Evolutionary conservation across 2,888 invertebrate genomes (phyloP), one percentile per base, ranked within the genome.

Genomic region (Pardosa pseudoannulata): DNA sequence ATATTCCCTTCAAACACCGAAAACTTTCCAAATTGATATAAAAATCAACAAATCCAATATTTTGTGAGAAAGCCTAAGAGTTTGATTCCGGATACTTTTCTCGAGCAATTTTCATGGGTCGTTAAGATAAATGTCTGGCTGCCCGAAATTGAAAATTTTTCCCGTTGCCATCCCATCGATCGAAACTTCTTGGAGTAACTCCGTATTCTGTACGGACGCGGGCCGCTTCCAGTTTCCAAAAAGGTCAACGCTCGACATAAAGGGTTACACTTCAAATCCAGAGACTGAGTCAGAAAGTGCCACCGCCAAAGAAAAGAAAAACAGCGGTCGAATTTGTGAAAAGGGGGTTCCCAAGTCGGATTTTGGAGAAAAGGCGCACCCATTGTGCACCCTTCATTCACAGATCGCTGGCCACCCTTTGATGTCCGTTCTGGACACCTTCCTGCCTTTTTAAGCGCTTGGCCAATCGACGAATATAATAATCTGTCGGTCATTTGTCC

Each of bases 401-500:
- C 83, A 85, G 83, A 85, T 73, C 78, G 83, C 83, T 85, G 78
- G 50, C 19, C 73, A 31, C 46, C 83, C 36, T 85, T 85, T 73
- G 83, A 85, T 65, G 73, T 75, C 76, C 76, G 82, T 83, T 83
- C 82, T 72, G 83, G 83, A 73, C 83, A 85, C 78, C 83, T 85
- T 85, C 83, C 83, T 78, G 83, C 72, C 62, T 71, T 78, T 78
- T 73, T 78, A 39, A 78, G 31, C 72, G 67, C 78, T 71, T 68
- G 73, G 83, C 76, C 73, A 74, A 72, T 46, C 41, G 39, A 62
- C 76, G 83, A 78, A 78, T 85, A 85, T 85, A 85, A 85, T 74
- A 86, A 86, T 86, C 86, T 79, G 86, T 86, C 79, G 86, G 86
- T 86, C 86, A 86, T 86, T 86, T 86, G 86, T 86, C 86, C 86